Conservation (phyloP, 2,797 vertebrate genomes). For the Orientallactaga sibirica region DNA sequence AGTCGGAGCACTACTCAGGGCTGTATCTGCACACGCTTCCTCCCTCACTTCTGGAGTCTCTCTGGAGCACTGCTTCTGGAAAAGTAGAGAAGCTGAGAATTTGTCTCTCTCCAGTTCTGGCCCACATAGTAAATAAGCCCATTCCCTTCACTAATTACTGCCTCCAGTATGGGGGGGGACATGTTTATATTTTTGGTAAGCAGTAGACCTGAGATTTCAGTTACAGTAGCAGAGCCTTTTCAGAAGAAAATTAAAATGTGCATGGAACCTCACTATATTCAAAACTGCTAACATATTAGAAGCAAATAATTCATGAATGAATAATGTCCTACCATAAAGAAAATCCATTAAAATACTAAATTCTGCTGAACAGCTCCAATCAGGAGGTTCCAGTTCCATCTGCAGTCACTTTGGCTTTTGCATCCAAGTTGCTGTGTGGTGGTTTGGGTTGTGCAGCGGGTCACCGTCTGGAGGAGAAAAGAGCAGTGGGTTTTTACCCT, state of each 20-base stretch:
- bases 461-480: neutral
- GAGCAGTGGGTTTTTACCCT: rapidly evolving
- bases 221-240: neutral
- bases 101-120: neutral
- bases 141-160: neutral
- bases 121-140: neutral
- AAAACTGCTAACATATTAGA: neutral
- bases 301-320: neutral
- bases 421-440: too few relatives aligned
- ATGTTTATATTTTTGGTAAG: neutral
- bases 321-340: neutral
- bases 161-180: too few relatives aligned
- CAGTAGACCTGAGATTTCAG: neutral
- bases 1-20: too few relatives aligned
- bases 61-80: neutral
- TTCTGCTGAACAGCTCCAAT: neutral
- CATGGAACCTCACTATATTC: neutral
- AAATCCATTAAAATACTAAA: neutral
- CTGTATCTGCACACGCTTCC: neutral
- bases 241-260: neutral
- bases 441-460: neutral
- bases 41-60: neutral
- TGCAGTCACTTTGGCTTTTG: neutral
- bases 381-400: too few relatives aligned
- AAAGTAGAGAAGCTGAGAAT: neutral